Percentiles rank a stretch among this genome's conserved stretches.
Conservation (phyloP, 2,113 vertebrate genomes). For the Chloropsis hardwickii region DNA sequence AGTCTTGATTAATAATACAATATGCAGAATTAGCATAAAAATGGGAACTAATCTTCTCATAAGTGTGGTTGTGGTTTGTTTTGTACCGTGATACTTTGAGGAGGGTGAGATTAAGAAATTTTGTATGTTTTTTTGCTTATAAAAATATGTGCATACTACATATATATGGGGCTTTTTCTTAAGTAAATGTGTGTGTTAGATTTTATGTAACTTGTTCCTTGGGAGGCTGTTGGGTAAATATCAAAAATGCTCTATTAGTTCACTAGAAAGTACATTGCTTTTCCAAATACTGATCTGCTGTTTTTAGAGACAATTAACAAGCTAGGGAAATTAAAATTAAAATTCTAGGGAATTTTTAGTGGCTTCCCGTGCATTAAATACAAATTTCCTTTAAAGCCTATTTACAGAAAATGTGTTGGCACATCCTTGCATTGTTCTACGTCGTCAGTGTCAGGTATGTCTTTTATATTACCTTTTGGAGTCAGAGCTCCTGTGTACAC, state of each 20-base stretch:
- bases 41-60: neutral
- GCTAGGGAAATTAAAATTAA: too few species aligned
- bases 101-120: neutral
- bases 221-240: neutral
- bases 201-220: neutral
- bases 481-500: neutral
- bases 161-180: neutral
- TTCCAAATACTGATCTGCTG: neutral
- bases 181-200: neutral
- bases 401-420: constrained; percentile 98
- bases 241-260: neutral
- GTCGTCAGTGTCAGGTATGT: constrained; percentile 93
- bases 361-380: neutral
- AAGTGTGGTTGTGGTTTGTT: neutral
- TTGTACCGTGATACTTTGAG: neutral
- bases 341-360: neutral
- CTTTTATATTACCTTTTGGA: neutral
- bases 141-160: neutral
- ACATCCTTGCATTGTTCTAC: constrained; percentile 94
- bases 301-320: neutral
- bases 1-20: neutral
- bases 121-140: neutral
- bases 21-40: neutral
- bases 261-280: neutral
- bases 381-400: constrained; percentile 75